A percentile compares a stretch with the other conserved stretches of the same genome.
phyloP scores from a whole-genome alignment of 2,797 vertebrate genomes.

The Leptodactylus fallax region DNA sequence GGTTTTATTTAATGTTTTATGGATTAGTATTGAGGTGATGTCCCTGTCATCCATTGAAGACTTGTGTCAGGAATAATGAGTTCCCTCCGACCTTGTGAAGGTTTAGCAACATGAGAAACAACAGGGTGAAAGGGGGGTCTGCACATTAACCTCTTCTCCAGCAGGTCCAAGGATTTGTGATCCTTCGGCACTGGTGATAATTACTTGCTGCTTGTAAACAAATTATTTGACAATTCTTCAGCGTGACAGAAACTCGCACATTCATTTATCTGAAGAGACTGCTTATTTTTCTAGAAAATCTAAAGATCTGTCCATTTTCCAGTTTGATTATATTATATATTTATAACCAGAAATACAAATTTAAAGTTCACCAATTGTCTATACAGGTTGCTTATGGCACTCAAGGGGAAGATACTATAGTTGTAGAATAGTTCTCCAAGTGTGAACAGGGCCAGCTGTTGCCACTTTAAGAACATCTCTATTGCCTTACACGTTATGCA shows the following conservation, averaged over 20 bases:
- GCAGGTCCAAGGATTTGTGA: background rate
- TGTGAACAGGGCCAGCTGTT: no score
- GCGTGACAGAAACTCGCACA: background rate
- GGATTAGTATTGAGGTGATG: background rate
- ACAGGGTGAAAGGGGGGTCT: background rate
- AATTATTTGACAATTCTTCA: background rate
- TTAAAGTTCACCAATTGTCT: no score
- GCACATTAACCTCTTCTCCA: background rate
- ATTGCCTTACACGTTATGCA: no score
- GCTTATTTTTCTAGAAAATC: background rate
- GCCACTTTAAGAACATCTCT: no score
- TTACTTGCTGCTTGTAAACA: background rate
- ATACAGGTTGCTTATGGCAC: no score
- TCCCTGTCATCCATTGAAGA: background rate
- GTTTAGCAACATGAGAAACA: background rate
- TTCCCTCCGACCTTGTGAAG: background rate
- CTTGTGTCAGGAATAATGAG: background rate
- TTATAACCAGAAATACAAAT: background rate
- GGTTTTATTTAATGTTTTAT: constrained; percentile 25
- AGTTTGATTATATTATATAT: background rate
- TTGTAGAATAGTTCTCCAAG: no score
- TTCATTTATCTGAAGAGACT: background rate
- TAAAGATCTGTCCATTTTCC: background rate
- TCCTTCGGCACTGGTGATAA: background rate
- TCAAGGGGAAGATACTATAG: no score